phyloP scores from a whole-genome alignment of 1,140 invertebrate species.

The Drosophila gunungcola region DNA sequence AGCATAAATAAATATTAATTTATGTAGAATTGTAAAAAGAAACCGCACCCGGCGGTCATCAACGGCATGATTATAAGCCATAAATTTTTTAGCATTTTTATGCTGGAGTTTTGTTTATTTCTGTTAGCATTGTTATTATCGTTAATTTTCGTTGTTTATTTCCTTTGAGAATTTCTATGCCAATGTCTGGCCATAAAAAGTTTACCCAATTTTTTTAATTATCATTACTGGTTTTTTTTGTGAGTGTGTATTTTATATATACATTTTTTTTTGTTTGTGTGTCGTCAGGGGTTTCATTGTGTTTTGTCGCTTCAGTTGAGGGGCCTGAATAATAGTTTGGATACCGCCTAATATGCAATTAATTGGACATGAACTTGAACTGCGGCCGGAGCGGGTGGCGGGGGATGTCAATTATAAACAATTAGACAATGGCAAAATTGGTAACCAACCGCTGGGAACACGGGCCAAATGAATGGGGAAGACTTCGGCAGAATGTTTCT shows the following conservation, averaged over 20 bases:
- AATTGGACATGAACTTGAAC: conserved; percentile 75
- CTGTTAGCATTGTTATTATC: conserved; percentile 46
- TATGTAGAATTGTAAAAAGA: conserved; percentile 41
- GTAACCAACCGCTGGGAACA: conserved; percentile 57
- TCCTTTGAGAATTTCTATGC: conserved; percentile 62
- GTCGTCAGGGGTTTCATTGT: conserved; percentile 26
- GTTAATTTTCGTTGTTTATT: conserved; percentile 42
- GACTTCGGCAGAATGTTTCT: conserved; percentile 23
- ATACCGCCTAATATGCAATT: conserved; percentile 70
- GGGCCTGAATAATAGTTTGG: conserved; percentile 52
- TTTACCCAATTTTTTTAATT: conserved; percentile 48
- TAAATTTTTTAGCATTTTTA: conserved; percentile 26
- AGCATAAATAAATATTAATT: conserved; percentile 65
- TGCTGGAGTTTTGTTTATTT: conserved; percentile 22
- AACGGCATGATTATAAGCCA: conserved; percentile 40
- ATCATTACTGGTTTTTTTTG: conserved; percentile 15
- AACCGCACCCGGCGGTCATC: conserved; percentile 14
- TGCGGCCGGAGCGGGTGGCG: neutral
- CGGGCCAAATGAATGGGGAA: conserved; percentile 34
- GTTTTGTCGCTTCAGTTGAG: conserved; percentile 63
- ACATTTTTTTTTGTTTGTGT: conserved; percentile 14
- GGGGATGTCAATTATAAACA: conserved; percentile 38
- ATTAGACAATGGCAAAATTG: conserved; percentile 64
- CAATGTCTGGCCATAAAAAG: conserved; percentile 47
- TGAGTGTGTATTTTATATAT: conserved; percentile 6